Conservation (phyloP, 2,113 vertebrate species). For the Paedocypris sp. region DNA sequence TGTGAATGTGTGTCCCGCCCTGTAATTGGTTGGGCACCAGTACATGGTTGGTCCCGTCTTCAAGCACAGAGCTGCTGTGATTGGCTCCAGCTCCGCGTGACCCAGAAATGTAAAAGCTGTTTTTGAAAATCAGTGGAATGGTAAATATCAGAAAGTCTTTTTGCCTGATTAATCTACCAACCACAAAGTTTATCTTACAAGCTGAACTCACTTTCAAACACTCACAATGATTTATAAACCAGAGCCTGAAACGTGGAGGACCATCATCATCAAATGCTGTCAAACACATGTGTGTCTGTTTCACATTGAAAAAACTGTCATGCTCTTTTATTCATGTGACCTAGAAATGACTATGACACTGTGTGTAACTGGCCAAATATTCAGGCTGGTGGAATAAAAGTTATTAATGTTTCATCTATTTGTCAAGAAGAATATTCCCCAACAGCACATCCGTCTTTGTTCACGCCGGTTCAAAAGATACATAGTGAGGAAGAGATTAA, state of each 20-base stretch:
- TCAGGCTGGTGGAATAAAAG: neutral
- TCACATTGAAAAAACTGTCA: conserved; percentile 8
- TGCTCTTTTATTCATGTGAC: neutral
- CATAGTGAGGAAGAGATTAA: neutral
- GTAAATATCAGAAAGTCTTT: no score
- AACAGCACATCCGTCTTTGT: neutral
- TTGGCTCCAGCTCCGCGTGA: no score
- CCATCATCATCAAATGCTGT: neutral
- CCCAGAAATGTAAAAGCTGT: no score
- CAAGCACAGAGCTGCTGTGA: no score
- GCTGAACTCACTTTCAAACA: no score
- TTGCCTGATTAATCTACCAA: no score
- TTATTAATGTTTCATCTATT: conserved; percentile 19
- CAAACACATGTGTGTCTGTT: neutral
- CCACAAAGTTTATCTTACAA: no score
- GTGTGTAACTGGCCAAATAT: neutral
- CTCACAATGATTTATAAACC: neutral
- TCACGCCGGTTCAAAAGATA: neutral
- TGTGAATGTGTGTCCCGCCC: no score
- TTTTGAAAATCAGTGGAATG: no score
- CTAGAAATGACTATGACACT: neutral
- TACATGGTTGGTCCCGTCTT: no score
- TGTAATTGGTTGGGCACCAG: no score
- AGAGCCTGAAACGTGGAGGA: no score
- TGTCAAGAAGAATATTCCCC: conserved; percentile 11